Conservation (phyloP, 92 coral and sea anemone species). For the Micromussa lordhowensis region DNA sequence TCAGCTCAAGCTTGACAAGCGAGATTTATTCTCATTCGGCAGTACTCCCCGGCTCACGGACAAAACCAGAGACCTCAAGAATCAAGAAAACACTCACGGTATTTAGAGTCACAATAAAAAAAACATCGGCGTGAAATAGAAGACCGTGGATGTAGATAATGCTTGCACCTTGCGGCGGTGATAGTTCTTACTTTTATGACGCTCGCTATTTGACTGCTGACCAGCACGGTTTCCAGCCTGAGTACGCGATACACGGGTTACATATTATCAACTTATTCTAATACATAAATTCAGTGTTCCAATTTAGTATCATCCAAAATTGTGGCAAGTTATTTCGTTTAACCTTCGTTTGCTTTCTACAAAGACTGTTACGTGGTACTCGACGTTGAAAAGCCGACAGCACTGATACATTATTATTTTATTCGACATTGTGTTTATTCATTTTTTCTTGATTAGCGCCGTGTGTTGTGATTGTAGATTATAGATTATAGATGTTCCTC, state of each 20-base stretch:
- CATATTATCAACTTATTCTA: no score
- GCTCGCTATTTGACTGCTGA: no score
- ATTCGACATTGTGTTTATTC: neutral
- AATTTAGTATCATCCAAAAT: neutral
- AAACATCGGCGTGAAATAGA: neutral
- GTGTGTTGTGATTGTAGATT: neutral
- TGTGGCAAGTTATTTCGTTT: neutral
- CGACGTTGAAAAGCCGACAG: neutral
- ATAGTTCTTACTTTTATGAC: no score
- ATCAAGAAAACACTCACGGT: neutral
- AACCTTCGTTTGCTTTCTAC: no score
- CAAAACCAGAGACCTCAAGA: neutral
- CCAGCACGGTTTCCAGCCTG: no score
- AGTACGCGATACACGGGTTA: no score
- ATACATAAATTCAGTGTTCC: no score
- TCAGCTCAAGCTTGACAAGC: no score
- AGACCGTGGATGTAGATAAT: neutral
- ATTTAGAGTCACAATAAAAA: neutral
- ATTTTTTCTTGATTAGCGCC: neutral
- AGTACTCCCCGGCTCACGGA: no score
- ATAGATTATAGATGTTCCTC: neutral
- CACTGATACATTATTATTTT: neutral
- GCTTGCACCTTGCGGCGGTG: neutral
- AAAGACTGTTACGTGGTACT: neutral
- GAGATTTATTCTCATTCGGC: no score